Conservation (phyloP, 2,113 vertebrate species). For the Thalassarche chlororhynchos region DNA sequence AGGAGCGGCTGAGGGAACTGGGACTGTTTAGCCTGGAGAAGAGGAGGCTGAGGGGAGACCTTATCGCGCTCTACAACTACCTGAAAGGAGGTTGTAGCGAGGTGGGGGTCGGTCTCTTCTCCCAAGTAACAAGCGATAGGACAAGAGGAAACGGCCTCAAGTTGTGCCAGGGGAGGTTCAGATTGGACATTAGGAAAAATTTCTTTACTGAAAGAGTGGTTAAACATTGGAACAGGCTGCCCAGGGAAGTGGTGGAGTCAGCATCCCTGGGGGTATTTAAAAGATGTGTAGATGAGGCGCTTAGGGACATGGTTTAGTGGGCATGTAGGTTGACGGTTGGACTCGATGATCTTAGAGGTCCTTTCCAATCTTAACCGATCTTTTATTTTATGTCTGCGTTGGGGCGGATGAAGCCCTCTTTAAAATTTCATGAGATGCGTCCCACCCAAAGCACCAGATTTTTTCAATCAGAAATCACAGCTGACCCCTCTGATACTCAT, state of each 20-base stretch:
- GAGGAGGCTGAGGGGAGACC: neutral
- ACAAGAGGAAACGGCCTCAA: rapidly evolving
- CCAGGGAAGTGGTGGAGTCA: neutral
- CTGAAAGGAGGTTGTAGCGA: neutral
- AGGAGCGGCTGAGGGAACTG: neutral
- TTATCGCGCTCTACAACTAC: rapidly evolving
- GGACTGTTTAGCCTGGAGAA: neutral
- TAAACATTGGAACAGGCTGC: neutral
- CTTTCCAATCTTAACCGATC: rapidly evolving
- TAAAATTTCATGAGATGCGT: neutral
- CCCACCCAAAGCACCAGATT: neutral
- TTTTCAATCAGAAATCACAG: neutral
- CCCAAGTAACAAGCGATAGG: neutral
- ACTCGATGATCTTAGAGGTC: neutral
- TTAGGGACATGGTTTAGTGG: neutral
- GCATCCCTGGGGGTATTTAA: neutral
- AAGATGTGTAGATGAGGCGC: neutral
- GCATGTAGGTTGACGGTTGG: rapidly evolving
- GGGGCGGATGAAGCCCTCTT: neutral
- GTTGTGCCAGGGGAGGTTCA: neutral
- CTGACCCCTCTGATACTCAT: neutral
- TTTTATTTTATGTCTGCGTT: rapidly evolving
- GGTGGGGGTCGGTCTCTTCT: neutral
- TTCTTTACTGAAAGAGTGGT: rapidly evolving
- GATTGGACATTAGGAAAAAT: neutral